These are phyloP conservation scores for Eledona agricola DNA, from an alignment of 2,888 invertebrate genomes.

Conservation along the genomic window DNA sequence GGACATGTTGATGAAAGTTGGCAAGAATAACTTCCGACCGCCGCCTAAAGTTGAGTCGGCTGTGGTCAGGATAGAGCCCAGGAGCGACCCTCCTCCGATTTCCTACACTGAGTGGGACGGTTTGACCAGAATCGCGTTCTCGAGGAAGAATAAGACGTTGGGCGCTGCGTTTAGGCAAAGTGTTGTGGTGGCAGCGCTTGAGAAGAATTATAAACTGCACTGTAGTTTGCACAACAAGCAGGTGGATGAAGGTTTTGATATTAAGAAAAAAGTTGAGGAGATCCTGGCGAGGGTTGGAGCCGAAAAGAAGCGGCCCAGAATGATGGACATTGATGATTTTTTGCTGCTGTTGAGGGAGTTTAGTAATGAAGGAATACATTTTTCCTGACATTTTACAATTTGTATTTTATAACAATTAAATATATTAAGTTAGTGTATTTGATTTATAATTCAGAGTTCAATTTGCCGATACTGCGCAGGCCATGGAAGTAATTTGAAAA, in stretches of 20 bases:
- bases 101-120: slow-evolving; percentile 99
- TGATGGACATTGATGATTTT: slow-evolving; percentile 97
- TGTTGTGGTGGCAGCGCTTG: slow-evolving; percentile 82
- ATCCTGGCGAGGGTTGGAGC: slow-evolving; percentile 76
- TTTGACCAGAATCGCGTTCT: slow-evolving; percentile 91
- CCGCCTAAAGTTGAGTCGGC: slow-evolving; percentile 99
- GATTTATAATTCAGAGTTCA: too few relatives aligned
- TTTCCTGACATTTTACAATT: slow-evolving; percentile 61
- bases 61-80: slow-evolving; percentile 96
- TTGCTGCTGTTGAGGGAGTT: slow-evolving; percentile 75
- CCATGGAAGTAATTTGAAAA: too few relatives aligned
- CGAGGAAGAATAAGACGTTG: slow-evolving; percentile 96
- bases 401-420: slow-evolving; percentile 3
- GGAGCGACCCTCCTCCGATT: slow-evolving; percentile 95
- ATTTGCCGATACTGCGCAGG: too few relatives aligned
- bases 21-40: slow-evolving; percentile 97
- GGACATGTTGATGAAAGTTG: slow-evolving; percentile 97
- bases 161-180: slow-evolving; percentile 88
- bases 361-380: slow-evolving; percentile 93
- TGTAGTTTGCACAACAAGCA: slow-evolving; percentile 88
- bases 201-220: slow-evolving; percentile 90
- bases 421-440: too few relatives aligned
- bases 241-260: slow-evolving; percentile 79
- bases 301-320: slow-evolving; percentile 83
- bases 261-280: slow-evolving; percentile 80